These are phyloP conservation scores for Corvus cornix DNA, from an alignment of 2,113 vertebrate genomes.

Conservation along the genomic window DNA sequence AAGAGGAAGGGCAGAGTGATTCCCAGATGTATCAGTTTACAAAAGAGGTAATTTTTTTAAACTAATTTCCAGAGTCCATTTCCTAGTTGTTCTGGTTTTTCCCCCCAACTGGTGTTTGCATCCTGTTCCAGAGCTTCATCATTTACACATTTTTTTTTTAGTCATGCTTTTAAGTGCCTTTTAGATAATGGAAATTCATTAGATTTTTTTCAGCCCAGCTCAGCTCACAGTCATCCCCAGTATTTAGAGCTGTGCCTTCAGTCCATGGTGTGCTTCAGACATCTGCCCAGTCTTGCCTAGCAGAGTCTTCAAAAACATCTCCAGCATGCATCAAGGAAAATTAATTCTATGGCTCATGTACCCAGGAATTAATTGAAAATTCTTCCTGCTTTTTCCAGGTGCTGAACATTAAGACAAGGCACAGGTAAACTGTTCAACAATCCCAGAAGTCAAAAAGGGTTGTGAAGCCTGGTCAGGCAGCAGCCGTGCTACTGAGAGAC, in stretches of 20 bases:
- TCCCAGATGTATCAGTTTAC: neutral
- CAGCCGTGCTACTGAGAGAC: neutral
- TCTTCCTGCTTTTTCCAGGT: neutral
- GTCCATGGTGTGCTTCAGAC: neutral
- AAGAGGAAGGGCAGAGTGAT: neutral
- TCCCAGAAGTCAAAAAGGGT: neutral
- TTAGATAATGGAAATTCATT: neutral
- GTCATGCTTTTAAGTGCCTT: neutral
- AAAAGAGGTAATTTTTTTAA: neutral
- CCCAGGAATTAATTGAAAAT: neutral
- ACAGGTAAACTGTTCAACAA: neutral
- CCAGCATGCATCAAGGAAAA: neutral
- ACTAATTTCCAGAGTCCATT: neutral
- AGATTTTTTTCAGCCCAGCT: neutral
- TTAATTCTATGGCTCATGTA: neutral
- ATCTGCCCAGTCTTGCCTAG: neutral
- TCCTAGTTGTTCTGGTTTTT: neutral
- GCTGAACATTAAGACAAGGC: neutral
- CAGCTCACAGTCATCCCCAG: neutral
- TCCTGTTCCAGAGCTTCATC: neutral
- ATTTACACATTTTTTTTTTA: neutral
- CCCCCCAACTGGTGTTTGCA: rapidly evolving
- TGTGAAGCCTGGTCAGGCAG: neutral
- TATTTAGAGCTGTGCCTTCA: neutral
- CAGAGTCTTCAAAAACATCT: neutral